Evolutionary conservation across 2,113 vertebrate genomes (phyloP), one percentile per base, ranked within the genome.

Genomic region (Daboia siamensis): DNA sequence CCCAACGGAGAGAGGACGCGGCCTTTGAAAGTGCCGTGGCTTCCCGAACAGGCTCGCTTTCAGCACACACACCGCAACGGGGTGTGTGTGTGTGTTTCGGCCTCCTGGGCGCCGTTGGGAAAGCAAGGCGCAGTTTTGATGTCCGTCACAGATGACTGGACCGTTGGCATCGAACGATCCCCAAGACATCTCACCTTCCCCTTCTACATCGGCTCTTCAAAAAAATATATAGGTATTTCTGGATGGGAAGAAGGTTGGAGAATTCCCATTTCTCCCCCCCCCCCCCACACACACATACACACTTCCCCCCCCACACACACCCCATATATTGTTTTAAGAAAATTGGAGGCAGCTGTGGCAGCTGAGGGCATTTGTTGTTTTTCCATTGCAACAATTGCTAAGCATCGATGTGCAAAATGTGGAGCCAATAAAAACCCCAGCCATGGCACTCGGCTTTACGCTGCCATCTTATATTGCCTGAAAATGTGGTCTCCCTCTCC

Each of bases 251-350:
- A 7, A 17, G 26, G 23, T 23, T 10, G 11, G 23, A 33, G 56
- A 90, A 94, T 94, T 94, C 93, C 91, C 21, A 94, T 91, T 39
- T 80, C 91, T 1, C 92, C 89, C 21, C 94, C 90, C 39, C 86
- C 92, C 44, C 2, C 44, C 0, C 44, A 46, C 48, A 51, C 8
- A 39, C 39, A 39, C 39, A 39, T 39, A 39, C 39, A 39, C 39
- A 39, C 39, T 84, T 4, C n/a, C 69, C 33, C 33, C 33, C 33
- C 33, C 13, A n/a, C n/a, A n/a, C n/a, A n/a, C n/a, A n/a, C 69
- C 33, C 33, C 94, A 90, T 93, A 29, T 52, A 64, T 94, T 95
- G 90, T 95, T 97, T 95, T 96, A 96, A 95, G 95, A 95, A 96
- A 95, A 92, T 94, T 85, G 48, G 88, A 93, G 86, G 96, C 96